A percentile compares a stretch with the other conserved stretches of the same genome.
Evolutionary conservation across 2,797 vertebrate genomes (phyloP).

Genomic region (Phoebastria nigripes): DNA sequence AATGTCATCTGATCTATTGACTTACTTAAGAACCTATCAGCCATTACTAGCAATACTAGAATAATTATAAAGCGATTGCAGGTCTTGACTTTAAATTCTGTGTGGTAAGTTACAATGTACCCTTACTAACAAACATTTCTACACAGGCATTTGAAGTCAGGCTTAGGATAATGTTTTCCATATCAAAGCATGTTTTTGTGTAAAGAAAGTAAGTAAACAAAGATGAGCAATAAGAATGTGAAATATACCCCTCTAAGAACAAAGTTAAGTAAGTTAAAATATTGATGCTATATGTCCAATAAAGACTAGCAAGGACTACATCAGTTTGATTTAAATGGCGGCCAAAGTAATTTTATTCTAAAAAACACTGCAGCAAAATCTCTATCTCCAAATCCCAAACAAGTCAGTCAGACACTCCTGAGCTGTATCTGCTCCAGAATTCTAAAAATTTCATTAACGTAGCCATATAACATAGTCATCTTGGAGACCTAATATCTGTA

Average conservation of each 20-base stretch:
- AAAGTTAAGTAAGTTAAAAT: not conserved
- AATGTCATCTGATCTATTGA: not conserved
- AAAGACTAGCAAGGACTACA: not conserved
- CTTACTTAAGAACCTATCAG: not conserved
- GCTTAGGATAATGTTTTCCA: not conserved
- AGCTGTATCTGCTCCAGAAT: not conserved
- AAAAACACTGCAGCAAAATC: not conserved
- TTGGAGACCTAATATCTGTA: not conserved
- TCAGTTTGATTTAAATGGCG: not conserved
- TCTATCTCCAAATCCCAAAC: not conserved
- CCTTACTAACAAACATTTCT: not conserved
- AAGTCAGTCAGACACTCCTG: not conserved
- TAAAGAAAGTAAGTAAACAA: constrained; percentile 4
- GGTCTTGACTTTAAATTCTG: not conserved
- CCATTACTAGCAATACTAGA: not conserved
- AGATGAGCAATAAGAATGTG: not conserved
- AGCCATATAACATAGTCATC: not conserved
- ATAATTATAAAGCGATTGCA: not conserved
- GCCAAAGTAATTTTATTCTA: not conserved
- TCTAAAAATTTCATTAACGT: not conserved
- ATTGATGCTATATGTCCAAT: not conserved
- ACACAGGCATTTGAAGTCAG: not conserved
- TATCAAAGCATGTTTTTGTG: not conserved
- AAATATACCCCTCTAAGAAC: not conserved
- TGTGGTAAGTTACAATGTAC: not conserved